A percentile compares a stretch with the other conserved stretches of the same genome.
These are phyloP conservation scores for Drosophila pallidifrons DNA, from an alignment of 1,140 invertebrate species.

Conservation along the genomic window DNA sequence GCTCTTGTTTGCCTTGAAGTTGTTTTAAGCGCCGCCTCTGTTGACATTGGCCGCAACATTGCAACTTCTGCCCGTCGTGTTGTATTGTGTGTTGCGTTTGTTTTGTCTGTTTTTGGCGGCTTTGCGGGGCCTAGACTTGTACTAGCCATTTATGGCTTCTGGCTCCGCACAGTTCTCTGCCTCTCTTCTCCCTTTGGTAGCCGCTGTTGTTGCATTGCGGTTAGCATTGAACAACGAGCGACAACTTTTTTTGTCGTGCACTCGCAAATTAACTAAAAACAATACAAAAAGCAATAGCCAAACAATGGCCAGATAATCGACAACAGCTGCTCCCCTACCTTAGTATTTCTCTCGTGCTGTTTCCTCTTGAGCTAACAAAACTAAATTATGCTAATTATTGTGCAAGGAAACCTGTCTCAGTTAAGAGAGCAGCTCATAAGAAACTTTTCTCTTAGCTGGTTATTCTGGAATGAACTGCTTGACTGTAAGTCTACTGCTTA, in stretches of 20 bases:
- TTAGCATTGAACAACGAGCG: slow-evolving; percentile 62
- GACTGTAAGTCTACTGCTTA: background rate
- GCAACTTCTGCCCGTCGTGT: slow-evolving; percentile 55
- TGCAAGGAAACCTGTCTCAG: slow-evolving; percentile 59
- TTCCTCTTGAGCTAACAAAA: slow-evolving; percentile 38
- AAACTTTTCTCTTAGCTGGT: background rate
- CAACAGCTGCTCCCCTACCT: slow-evolving; percentile 3
- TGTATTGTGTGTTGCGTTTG: slow-evolving; percentile 2
- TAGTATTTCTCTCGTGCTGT: too few species aligned
- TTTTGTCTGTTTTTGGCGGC: slow-evolving; percentile 56
- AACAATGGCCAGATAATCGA: slow-evolving; percentile 27
- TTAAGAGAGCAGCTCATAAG: background rate
- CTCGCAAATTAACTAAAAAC: slow-evolving; percentile 63
- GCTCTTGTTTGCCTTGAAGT: slow-evolving; percentile 33
- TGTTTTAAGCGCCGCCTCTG: slow-evolving; percentile 42
- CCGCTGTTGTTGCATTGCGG: slow-evolving; percentile 59
- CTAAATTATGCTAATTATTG: slow-evolving; percentile 79
- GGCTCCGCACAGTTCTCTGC: slow-evolving; percentile 8
- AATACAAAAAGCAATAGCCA: slow-evolving; percentile 39
- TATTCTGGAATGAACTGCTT: slow-evolving; percentile 1
- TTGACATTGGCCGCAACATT: slow-evolving; percentile 77
- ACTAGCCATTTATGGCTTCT: slow-evolving; percentile 82
- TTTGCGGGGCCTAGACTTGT: slow-evolving; percentile 72
- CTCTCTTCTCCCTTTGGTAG: slow-evolving; percentile 25
- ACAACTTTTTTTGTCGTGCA: slow-evolving; percentile 54